phyloP scores from a whole-genome alignment of 2,888 invertebrate genomes.

The Osedax fenrisi region DNA sequence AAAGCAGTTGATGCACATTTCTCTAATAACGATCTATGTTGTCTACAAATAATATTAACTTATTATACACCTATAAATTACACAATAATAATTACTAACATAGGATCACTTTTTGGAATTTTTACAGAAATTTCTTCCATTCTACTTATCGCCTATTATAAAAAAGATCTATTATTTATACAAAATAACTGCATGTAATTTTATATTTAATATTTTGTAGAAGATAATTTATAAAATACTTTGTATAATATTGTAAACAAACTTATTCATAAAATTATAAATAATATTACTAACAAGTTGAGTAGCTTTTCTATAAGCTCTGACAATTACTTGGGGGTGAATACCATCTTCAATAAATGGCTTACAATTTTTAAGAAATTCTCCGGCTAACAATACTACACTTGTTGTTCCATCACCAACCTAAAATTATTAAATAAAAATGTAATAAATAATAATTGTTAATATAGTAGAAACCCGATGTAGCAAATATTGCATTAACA shows the following conservation, averaged over 20 bases:
- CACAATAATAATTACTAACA: slow-evolving; percentile 39
- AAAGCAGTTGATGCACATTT: slow-evolving; percentile 90
- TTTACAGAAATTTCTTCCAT: slow-evolving; percentile 69
- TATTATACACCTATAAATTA: background rate
- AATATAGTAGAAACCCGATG: background rate
- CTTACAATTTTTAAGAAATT: slow-evolving; percentile 83
- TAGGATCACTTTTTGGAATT: slow-evolving; percentile 43
- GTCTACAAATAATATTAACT: slow-evolving; percentile 38
- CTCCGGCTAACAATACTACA: slow-evolving; percentile 86
- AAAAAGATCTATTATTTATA: background rate
- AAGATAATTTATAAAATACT: background rate
- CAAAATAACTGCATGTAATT: slow-evolving; percentile 58
- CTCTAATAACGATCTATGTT: slow-evolving; percentile 51
- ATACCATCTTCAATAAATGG: slow-evolving; percentile 90
- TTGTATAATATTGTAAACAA: background rate
- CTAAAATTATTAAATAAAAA: too few species aligned
- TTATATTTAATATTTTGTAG: background rate
- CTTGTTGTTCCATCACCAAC: slow-evolving; percentile 97
- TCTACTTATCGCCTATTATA: slow-evolving; percentile 53
- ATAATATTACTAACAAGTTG: slow-evolving; percentile 53
- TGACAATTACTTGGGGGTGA: slow-evolving; percentile 82
- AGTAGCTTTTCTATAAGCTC: slow-evolving; percentile 73
- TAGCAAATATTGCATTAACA: background rate
- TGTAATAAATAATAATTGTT: too few species aligned
- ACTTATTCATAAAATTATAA: slow-evolving; percentile 6